phyloP scores from a whole-genome alignment of 2,113 vertebrate genomes.

The Erythrolamprus reginae region DNA sequence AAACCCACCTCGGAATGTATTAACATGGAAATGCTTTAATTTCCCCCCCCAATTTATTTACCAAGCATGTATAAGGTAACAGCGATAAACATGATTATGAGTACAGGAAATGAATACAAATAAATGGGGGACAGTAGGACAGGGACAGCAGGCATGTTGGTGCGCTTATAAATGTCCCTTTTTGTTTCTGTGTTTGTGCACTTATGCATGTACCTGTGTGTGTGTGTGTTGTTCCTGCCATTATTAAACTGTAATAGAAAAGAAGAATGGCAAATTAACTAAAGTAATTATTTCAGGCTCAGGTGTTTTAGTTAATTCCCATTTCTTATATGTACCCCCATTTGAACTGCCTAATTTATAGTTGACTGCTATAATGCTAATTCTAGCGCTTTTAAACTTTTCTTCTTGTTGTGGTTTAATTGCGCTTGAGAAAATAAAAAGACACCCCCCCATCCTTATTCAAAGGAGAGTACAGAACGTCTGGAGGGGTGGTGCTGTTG shows the following conservation, averaged over 20 bases:
- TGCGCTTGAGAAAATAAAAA: background rate
- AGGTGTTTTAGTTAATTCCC: background rate
- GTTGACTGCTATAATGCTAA: background rate
- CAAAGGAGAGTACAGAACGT: background rate
- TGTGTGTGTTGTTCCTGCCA: background rate
- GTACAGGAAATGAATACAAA: too few relatives aligned
- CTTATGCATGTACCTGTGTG: too few relatives aligned
- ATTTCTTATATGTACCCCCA: background rate
- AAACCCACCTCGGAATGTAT: background rate
- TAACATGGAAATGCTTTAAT: too few relatives aligned
- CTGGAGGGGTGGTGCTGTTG: background rate
- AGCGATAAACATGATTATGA: too few relatives aligned
- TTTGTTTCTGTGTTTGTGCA: too few relatives aligned
- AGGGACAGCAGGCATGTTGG: too few relatives aligned
- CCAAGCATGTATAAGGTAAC: too few relatives aligned
- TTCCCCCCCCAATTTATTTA: too few relatives aligned
- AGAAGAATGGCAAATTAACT: background rate
- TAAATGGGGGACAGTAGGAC: too few relatives aligned
- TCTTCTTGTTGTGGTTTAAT: background rate
- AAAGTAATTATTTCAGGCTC: background rate
- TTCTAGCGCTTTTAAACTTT: background rate
- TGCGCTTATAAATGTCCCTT: too few relatives aligned
- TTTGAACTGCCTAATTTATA: background rate
- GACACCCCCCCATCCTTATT: background rate
- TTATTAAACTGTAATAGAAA: background rate